Percentiles rank a stretch among this genome's conserved stretches.
Evolutionary conservation across 2,797 vertebrate genomes (phyloP).

Genomic region (Catostomus latipinnis): DNA sequence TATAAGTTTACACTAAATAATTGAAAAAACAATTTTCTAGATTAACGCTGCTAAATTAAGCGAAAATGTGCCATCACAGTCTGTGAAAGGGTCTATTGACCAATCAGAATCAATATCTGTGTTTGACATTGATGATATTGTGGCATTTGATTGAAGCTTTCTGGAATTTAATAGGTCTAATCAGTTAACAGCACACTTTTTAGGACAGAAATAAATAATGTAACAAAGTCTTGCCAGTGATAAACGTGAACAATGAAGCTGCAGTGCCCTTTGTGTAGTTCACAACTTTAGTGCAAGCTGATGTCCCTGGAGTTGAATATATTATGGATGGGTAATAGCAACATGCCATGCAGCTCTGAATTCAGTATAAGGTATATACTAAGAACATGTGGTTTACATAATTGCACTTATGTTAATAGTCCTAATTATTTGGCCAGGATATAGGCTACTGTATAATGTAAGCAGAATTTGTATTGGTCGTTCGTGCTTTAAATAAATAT

Average conservation of each 20-base stretch:
- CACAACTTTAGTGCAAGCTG: constrained; percentile 9
- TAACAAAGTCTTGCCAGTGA: not conserved
- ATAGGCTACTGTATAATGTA: too few relatives aligned
- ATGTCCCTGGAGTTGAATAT: constrained; percentile 22
- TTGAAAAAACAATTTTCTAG: too few relatives aligned
- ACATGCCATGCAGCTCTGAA: not conserved
- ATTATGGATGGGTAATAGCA: constrained; percentile 12
- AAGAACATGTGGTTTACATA: not conserved
- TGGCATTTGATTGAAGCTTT: not conserved
- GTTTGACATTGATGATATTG: not conserved
- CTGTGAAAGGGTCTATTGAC: too few relatives aligned
- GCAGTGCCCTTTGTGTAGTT: not conserved
- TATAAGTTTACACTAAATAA: too few relatives aligned
- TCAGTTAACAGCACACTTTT: not conserved
- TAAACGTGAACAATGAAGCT: constrained; percentile 7
- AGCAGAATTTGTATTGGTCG: not conserved
- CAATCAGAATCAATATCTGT: too few relatives aligned
- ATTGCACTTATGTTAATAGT: not conserved
- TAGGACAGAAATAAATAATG: constrained; percentile 1
- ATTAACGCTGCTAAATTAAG: too few relatives aligned
- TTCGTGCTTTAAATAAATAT: constrained; percentile 1
- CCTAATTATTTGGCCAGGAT: not conserved
- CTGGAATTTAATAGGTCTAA: not conserved
- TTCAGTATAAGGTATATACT: constrained; percentile 8
- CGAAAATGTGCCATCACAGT: too few relatives aligned